These are phyloP conservation scores for Manis pentadactyla DNA, from an alignment of 2,797 vertebrate species.

Conservation along the genomic window DNA sequence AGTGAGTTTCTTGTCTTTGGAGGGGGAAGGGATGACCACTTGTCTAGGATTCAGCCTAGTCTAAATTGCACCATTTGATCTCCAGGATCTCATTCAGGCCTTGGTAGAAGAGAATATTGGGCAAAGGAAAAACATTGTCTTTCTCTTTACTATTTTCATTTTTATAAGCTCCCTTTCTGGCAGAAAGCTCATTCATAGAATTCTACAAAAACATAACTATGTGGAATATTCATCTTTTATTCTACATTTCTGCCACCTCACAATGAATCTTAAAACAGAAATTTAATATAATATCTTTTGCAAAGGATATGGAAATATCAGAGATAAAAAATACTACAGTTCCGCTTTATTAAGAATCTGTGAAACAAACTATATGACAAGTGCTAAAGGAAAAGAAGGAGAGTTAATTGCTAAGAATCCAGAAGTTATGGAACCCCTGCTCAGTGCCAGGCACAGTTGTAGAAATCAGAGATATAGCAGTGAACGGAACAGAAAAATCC, in stretches of 20 bases:
- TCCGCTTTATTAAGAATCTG: background rate
- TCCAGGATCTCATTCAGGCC: background rate
- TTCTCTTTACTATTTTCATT: background rate
- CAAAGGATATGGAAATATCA: background rate
- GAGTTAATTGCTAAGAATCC: background rate
- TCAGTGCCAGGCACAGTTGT: background rate
- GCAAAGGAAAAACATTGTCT: background rate
- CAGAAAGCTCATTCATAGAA: background rate
- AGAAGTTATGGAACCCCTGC: background rate
- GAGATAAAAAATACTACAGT: background rate
- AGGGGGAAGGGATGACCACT: background rate
- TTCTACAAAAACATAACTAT: background rate
- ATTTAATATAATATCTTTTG: background rate
- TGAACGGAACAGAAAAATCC: background rate
- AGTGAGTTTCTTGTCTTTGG: background rate
- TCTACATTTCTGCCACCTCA: background rate
- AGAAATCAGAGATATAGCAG: background rate
- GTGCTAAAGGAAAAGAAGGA: background rate
- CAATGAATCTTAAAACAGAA: background rate
- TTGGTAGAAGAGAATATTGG: background rate
- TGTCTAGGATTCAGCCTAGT: background rate
- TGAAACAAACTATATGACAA: background rate
- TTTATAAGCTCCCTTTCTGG: background rate
- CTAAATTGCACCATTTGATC: background rate
- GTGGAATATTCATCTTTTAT: background rate